Evolutionary conservation across 2,113 vertebrate species (phyloP).

Genomic region (Rutilus rutilus): DNA sequence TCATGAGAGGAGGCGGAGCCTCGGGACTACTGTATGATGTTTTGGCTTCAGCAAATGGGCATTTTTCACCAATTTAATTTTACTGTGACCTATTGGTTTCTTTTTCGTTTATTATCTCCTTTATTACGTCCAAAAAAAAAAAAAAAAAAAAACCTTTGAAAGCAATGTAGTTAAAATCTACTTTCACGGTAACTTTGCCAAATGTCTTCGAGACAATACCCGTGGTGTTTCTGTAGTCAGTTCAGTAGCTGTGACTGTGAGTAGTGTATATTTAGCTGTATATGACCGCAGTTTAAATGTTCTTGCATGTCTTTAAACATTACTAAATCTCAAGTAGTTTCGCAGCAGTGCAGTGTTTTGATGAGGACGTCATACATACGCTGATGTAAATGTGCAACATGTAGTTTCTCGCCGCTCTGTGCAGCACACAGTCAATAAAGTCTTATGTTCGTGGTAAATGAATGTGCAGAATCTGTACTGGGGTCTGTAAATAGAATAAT

Average conservation of each 20-base stretch:
- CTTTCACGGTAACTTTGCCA: constrained; percentile 57
- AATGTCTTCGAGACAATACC: constrained; percentile 62
- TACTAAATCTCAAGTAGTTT: background rate
- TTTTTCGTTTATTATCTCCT: constrained; percentile 51
- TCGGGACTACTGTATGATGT: background rate
- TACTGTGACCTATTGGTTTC: constrained; percentile 38
- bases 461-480: background rate
- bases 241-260: constrained; percentile 53
- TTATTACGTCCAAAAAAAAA: constrained; percentile 41
- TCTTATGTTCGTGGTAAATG: background rate
- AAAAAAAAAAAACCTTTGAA: background rate
- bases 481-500: background rate
- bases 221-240: constrained; percentile 53
- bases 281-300: background rate
- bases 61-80: background rate
- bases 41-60: background rate
- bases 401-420: background rate
- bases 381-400: background rate
- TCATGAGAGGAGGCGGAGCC: background rate
- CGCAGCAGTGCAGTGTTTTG: background rate
- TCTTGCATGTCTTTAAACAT: constrained; percentile 46
- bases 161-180: background rate
- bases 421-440: background rate
- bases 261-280: constrained; percentile 22
- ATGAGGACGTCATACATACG: background rate